These are phyloP conservation scores for Rhopalosiphum padi DNA, from an alignment of 1,140 invertebrate genomes.

Conservation along the genomic window DNA sequence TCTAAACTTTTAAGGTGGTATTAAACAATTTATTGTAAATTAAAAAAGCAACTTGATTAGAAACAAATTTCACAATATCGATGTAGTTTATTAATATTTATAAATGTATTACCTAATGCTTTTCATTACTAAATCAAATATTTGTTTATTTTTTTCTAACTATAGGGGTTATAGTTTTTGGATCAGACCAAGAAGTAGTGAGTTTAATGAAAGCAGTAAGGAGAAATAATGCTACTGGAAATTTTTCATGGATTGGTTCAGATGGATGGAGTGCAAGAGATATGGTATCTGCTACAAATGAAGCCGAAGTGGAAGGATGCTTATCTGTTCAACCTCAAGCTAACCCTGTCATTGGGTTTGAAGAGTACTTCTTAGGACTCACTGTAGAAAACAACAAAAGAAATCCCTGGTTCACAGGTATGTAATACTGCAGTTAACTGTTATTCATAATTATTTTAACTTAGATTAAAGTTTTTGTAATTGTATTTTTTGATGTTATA, in stretches of 20 bases:
- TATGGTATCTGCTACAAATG: conserved; percentile 87
- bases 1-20: no score
- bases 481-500: background rate
- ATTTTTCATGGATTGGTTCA: conserved; percentile 93
- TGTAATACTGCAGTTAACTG: conserved; percentile 62
- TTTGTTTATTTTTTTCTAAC: background rate
- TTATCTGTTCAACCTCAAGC: conserved; percentile 90
- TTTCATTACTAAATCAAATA: no score
- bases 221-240: conserved; percentile 84
- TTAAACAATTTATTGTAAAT: background rate
- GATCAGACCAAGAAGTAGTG: conserved; percentile 94
- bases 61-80: background rate
- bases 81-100: conserved; percentile 58
- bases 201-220: conserved; percentile 90
- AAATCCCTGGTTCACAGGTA: conserved; percentile 94
- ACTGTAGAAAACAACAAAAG: conserved; percentile 81
- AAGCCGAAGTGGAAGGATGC: conserved; percentile 88
- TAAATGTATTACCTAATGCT: no score
- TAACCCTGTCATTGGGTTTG: conserved; percentile 84
- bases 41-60: background rate
- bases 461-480: no score
- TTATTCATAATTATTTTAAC: background rate
- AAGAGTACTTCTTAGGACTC: conserved; percentile 85
- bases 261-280: conserved; percentile 91
- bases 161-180: conserved; percentile 93